Percentiles rank a stretch among this genome's conserved stretches.
Conservation (phyloP, 2,888 invertebrate species). For the Tachystola acroxantha region DNA sequence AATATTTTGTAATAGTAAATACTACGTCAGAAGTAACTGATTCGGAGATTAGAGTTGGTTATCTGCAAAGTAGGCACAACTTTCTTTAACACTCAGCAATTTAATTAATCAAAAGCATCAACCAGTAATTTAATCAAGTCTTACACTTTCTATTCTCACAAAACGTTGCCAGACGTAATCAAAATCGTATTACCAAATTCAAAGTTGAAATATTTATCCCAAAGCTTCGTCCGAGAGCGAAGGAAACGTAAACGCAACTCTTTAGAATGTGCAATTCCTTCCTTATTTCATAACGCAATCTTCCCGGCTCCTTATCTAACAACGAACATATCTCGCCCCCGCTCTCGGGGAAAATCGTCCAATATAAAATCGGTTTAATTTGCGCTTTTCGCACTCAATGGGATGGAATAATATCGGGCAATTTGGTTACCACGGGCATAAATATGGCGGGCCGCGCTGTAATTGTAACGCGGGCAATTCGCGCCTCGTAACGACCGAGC, state of each 20-base stretch:
- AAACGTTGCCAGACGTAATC: slow-evolving; percentile 40
- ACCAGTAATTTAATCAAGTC: slow-evolving; percentile 23
- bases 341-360: slow-evolving; percentile 73
- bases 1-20: too few relatives aligned
- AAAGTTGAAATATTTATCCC: slow-evolving; percentile 49
- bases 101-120: slow-evolving; percentile 9
- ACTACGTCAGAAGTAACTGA: too few relatives aligned
- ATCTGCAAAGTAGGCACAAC: too few relatives aligned
- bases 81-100: slow-evolving; percentile 7
- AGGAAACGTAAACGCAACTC: slow-evolving; percentile 50
- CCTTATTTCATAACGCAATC: slow-evolving; percentile 78
- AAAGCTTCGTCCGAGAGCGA: slow-evolving; percentile 45
- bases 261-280: slow-evolving; percentile 68
- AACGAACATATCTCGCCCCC: slow-evolving; percentile 73
- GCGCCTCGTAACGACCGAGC: slow-evolving; percentile 74
- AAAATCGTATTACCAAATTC: slow-evolving; percentile 39
- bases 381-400: slow-evolving; percentile 79
- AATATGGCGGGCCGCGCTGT: slow-evolving; percentile 74
- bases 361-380: slow-evolving; percentile 79
- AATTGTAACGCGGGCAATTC: slow-evolving; percentile 76
- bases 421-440: slow-evolving; percentile 78
- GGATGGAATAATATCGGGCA: slow-evolving; percentile 79
- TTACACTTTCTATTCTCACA: slow-evolving; percentile 23
- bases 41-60: too few relatives aligned
- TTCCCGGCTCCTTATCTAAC: slow-evolving; percentile 72